Conservation (phyloP, 2,113 vertebrate genomes). For the Urocolius indicus region DNA sequence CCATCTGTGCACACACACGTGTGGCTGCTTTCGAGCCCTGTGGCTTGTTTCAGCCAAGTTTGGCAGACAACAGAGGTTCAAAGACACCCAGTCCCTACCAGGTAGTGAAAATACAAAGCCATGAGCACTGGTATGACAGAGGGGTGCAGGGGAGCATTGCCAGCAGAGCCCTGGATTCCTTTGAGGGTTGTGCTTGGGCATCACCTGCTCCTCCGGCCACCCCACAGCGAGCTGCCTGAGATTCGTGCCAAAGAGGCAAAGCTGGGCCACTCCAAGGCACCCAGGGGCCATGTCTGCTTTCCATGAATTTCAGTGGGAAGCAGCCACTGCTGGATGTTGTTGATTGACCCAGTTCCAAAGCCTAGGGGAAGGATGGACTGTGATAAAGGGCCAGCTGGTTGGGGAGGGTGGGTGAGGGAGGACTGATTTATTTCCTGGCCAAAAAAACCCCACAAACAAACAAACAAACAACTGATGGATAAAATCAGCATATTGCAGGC, state of each 20-base stretch:
- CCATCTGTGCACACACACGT: fast-evolving
- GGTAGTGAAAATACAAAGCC: not conserved
- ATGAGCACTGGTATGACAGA: fast-evolving
- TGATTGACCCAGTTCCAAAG: slow-evolving; percentile 38
- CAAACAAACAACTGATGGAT: not conserved
- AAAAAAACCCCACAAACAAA: not conserved
- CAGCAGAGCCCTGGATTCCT: not conserved
- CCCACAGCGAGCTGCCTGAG: not conserved
- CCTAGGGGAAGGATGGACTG: not conserved
- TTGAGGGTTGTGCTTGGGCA: not conserved
- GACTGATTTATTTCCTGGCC: not conserved
- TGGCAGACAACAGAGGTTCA: not conserved
- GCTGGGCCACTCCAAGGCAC: not conserved
- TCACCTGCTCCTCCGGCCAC: not conserved
- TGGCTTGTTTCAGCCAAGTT: not conserved
- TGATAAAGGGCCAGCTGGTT: not conserved
- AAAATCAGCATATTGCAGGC: not conserved
- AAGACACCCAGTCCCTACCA: not conserved
- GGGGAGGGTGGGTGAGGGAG: not conserved
- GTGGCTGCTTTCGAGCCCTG: not conserved
- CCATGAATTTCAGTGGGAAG: slow-evolving; percentile 31
- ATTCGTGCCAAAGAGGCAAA: not conserved
- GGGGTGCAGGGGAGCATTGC: not conserved
- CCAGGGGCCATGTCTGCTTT: not conserved
- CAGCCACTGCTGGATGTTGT: not conserved